Percentiles rank a stretch among this genome's conserved stretches.
Conservation (phyloP, 2,797 vertebrate genomes). For the Alectoris magna region DNA sequence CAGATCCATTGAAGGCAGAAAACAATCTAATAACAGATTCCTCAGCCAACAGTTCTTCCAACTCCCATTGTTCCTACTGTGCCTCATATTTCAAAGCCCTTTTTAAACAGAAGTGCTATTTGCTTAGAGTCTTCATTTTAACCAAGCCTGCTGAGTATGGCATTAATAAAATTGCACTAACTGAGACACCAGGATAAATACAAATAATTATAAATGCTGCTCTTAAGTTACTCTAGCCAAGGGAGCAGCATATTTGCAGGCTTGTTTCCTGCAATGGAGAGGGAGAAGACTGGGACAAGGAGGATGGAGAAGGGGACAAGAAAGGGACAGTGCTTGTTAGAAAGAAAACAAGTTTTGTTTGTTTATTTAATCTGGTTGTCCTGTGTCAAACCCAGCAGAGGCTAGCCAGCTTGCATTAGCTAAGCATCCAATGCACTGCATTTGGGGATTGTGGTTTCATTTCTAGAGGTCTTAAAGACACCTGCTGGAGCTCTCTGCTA, state of each 20-base stretch:
- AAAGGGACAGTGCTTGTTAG: background rate
- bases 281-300: background rate
- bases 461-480: constrained; percentile 42
- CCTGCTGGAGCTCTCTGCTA: constrained; percentile 44
- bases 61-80: background rate
- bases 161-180: background rate
- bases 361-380: background rate
- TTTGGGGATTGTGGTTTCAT: constrained; percentile 19
- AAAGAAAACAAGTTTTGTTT: constrained; percentile 1
- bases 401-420: constrained; percentile 19
- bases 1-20: background rate
- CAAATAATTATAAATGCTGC: background rate
- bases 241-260: fast-evolving
- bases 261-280: background rate
- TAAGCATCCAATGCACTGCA: background rate
- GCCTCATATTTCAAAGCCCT: background rate
- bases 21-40: constrained; percentile 8
- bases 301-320: background rate
- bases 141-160: background rate
- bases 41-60: background rate
- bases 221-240: background rate
- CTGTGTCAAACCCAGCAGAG: constrained; percentile 11
- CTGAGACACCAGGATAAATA: constrained; percentile 3
- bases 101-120: background rate
- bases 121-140: background rate